phyloP scores from a whole-genome alignment of 2,113 vertebrate species.

The Capreolus pygargus region DNA sequence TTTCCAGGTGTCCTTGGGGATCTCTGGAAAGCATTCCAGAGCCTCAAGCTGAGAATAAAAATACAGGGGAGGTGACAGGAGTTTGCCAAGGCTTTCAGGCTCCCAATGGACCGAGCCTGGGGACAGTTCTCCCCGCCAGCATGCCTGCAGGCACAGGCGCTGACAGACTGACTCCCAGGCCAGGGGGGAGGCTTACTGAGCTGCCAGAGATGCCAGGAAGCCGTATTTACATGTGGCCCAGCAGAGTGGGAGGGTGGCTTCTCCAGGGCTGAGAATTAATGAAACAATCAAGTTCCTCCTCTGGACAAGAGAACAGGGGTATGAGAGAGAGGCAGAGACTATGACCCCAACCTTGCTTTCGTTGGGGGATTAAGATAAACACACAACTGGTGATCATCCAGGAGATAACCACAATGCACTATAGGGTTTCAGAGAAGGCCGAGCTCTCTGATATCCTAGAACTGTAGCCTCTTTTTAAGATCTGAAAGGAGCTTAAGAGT shows the following conservation, averaged over 20 bases:
- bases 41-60: not conserved
- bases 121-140: not conserved
- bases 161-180: not conserved
- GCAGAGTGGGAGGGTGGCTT: not conserved
- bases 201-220: not conserved
- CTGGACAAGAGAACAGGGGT: not conserved
- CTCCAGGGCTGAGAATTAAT: slow-evolving; percentile 19
- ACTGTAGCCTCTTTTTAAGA: not conserved
- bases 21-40: not conserved
- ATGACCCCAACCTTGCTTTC: not conserved
- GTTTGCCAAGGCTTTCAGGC: not conserved
- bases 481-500: not conserved
- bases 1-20: not conserved
- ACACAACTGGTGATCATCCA: not conserved
- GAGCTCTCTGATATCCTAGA: not conserved
- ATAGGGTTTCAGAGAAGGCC: not conserved
- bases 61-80: not conserved
- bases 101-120: rapidly evolving
- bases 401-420: not conserved
- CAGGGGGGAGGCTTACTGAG: not conserved
- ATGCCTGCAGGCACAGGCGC: not conserved
- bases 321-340: not conserved
- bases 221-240: not conserved
- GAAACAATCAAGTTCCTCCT: not conserved
- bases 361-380: not conserved